Base-by-base conservation (phyloP, 2,888 invertebrate genomes). In the Marasmarcha lunaedactyla region DNA sequence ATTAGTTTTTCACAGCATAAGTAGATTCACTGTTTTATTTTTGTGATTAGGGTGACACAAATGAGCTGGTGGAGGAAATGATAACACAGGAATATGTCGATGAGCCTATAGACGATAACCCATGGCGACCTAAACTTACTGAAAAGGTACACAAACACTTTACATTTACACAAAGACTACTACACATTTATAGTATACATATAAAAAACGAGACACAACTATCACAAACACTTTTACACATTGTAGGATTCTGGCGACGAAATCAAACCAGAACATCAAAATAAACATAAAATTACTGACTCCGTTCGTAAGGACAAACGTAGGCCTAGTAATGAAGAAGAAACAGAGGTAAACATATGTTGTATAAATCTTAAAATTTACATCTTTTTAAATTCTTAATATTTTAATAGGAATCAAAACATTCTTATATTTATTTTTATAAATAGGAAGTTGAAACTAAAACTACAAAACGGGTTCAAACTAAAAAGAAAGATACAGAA, bases 51-150 rank as follows among this genome's bases (percentile, higher is more conserved):
- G 81, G 69, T 51, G 61, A 60, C 50, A 55, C 50, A 60, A 64
- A 61, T 55, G 59, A 46, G 40, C 57, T 63, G 57, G 7, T 20
- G 20, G 71, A 70, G 61, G 73, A 71, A 52, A 52, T 50, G 46
- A 49, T 54, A 48, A 63, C 56, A 48, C 48, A 60, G 57, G 66
- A 66, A 48, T 46, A 59, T 51, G 54, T 63, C 54, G 64, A 77
- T 67, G 74, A 68, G 60, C 62, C 66, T 59, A 60, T 74, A 59
- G 76, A 76, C 58, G 69, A 71, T 55, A 63, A 69, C 52, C 65
- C 71, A 44, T 63, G 76, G 77, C 79, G 73, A 74, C 70, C 73
- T 64, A 68, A 74, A 63, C 71, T 76, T 65, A 59, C 66, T 57
- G 62, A 64, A 48, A 63, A 68, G 65, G 71, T 64, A 65, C 54